These are phyloP conservation scores for Manis crassicaudata DNA, from an alignment of 2,797 vertebrate genomes.

Conservation along the genomic window DNA sequence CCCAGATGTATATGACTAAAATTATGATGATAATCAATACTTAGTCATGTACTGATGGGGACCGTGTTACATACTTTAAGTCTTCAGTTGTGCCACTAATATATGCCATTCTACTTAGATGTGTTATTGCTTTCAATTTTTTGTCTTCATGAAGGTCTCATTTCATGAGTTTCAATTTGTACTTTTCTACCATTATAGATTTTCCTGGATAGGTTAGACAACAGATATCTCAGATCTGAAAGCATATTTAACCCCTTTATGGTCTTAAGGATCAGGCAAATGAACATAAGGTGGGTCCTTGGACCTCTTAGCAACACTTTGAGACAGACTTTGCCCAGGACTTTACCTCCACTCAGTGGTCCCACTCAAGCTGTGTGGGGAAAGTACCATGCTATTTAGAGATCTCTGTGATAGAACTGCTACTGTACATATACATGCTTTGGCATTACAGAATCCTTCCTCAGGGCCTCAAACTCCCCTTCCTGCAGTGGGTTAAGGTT, in stretches of 20 bases:
- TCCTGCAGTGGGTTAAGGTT: neutral
- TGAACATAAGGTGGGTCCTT: neutral
- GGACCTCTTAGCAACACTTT: neutral
- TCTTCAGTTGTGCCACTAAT: neutral
- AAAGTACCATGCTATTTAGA: neutral
- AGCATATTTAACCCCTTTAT: neutral
- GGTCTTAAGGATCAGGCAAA: neutral
- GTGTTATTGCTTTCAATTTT: neutral
- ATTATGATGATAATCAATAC: neutral
- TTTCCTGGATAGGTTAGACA: neutral
- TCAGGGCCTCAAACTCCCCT: neutral
- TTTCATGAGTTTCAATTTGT: neutral
- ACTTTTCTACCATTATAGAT: neutral
- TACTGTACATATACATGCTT: neutral
- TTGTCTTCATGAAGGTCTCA: neutral
- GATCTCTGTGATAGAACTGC: neutral
- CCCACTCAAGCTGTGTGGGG: neutral
- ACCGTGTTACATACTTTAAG: neutral
- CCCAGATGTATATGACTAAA: neutral
- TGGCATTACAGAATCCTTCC: neutral
- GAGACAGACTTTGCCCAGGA: rapidly evolving
- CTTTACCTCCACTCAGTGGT: neutral
- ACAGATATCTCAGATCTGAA: neutral
- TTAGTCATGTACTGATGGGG: neutral
- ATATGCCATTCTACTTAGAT: neutral